A percentile compares a stretch with the other conserved stretches of the same genome.
These are phyloP conservation scores for Sarcophaga variegata DNA, from an alignment of 2,888 invertebrate species.

Conservation along the genomic window DNA sequence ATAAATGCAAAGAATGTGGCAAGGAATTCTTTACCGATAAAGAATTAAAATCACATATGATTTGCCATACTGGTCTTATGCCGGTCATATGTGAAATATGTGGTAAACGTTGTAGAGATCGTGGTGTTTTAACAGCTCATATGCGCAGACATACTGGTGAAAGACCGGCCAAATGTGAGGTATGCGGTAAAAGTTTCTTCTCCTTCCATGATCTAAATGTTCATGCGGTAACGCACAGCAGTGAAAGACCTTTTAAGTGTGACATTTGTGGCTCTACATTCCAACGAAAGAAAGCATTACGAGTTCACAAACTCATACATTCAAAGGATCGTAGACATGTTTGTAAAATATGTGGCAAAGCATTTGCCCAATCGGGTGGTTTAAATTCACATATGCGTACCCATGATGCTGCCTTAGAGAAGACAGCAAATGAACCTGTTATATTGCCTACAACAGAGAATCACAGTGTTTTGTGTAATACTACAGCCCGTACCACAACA, in stretches of 20 bases:
- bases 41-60: conserved; percentile 76
- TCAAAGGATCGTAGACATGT: conserved; percentile 77
- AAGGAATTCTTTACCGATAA: conserved; percentile 78
- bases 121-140: conserved; percentile 78
- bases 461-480: background rate
- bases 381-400: conserved; percentile 78
- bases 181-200: conserved; percentile 77
- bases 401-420: conserved; percentile 71
- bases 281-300: conserved; percentile 78
- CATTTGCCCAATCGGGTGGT: conserved; percentile 79
- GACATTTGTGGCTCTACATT: conserved; percentile 77
- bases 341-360: conserved; percentile 78
- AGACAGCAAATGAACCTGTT: conserved; percentile 22
- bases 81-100: conserved; percentile 78
- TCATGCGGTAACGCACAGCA: conserved; percentile 78
- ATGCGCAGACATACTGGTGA: conserved; percentile 78
- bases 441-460: conserved; percentile 18
- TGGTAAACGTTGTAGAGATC: conserved; percentile 77
- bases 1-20: conserved; percentile 76
- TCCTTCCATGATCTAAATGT: conserved; percentile 79
- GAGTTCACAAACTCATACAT: conserved; percentile 78
- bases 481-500: background rate
- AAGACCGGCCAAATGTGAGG: conserved; percentile 77
- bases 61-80: conserved; percentile 77
- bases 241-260: conserved; percentile 75